Evolutionary conservation across 2,888 invertebrate genomes (phyloP), one percentile per base, ranked within the genome.

Genomic region (Aphodius sticticus): DNA sequence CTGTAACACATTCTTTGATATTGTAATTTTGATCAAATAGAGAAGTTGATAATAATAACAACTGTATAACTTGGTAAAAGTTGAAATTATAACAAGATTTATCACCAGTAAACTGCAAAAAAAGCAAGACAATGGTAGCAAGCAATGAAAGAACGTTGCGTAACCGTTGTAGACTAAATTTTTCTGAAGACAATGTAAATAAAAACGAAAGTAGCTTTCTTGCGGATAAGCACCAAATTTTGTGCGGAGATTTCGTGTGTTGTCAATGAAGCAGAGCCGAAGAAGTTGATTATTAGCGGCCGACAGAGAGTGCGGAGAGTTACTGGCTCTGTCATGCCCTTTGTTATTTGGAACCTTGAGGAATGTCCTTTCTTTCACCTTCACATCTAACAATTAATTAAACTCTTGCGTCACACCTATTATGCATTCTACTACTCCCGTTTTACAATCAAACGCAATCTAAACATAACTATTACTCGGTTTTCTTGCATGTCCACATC

Each of bases 301-400:
- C 1, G 12, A 0, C 38, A 38, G 38, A 38, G 38, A 38, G 38
- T 6, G 38, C 53, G 53, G 53, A 53, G 53, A 53, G 53, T 53
- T 53, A 53, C 53, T 5, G 53, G 53, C 53, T 53, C 53, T 53
- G 53, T 7, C 53, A 74, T 83, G 81, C 82, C 83, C 83, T 83
- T 84, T 83, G 81, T 83, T 82, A 82, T 82, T 82, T 82, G 83
- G 82, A 84, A 83, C 84, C 83, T 84, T 84, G 84, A 84, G 83
- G 83, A 83, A 81, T 84, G 84, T 85, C 85, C 85, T 85, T 85
- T 85, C 85, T 84, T 85, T 85, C 84, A 85, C 85, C 85, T 85
- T 85, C 85, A 82, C 83, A 83, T 83, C 84, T 84, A 83, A 84
- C 84, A 84, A 84, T 83, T 83, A 83, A 81, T 82, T 82, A 82